Evolutionary conservation across 2,797 vertebrate genomes (phyloP).

Genomic region (Cacajao melanocephalus): DNA sequence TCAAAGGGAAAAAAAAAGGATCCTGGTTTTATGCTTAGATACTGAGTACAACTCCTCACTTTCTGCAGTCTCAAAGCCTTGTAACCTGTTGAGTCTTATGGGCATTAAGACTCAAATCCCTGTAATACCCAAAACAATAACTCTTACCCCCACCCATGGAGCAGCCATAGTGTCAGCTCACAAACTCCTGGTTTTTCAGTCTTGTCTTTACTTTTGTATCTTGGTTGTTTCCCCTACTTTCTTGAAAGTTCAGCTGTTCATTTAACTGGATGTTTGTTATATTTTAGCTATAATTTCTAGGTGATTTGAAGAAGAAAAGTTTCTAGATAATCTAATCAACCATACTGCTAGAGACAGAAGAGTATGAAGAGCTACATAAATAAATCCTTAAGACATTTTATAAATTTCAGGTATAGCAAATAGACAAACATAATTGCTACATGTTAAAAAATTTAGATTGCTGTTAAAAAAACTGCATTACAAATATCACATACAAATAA

Average conservation of each 20-base stretch:
- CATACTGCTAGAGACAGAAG: neutral
- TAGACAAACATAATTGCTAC: neutral
- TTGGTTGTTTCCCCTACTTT: neutral
- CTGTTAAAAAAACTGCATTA: neutral
- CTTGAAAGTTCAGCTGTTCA: neutral
- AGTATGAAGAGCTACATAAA: neutral
- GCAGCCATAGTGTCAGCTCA: neutral
- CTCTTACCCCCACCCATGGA: neutral
- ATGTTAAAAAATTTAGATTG: neutral
- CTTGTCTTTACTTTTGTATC: neutral
- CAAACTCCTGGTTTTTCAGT: neutral
- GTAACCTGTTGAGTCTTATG: neutral
- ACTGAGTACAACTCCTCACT: neutral
- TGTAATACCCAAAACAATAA: neutral
- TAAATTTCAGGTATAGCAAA: neutral
- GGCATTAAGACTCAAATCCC: slow-evolving; percentile 5
- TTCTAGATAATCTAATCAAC: neutral
- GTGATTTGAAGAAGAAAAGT: neutral
- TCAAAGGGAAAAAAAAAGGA: neutral
- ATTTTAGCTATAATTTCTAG: slow-evolving; percentile 14
- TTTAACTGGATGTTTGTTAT: neutral
- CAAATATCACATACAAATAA: neutral
- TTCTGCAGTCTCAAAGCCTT: neutral
- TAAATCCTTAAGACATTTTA: neutral
- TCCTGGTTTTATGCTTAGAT: neutral